phyloP scores from a whole-genome alignment of 2,797 vertebrate genomes.

The Buceros bicornis region DNA sequence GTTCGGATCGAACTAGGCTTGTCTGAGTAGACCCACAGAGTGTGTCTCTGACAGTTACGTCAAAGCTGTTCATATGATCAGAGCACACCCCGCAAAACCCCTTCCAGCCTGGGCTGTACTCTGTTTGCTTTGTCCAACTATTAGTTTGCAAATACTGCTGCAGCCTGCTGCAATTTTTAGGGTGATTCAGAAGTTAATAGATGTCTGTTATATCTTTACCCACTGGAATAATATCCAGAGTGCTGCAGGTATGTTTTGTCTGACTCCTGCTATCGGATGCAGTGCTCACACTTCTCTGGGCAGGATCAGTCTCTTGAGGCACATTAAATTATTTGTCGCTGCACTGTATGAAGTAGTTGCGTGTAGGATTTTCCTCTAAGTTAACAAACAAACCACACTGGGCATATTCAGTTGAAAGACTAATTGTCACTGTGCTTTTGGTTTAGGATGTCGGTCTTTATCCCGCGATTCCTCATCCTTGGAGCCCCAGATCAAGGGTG shows the following conservation, averaged over 20 bases:
- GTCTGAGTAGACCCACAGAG: background rate
- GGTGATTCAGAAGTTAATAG: background rate
- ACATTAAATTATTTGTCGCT: background rate
- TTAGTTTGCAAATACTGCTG: background rate
- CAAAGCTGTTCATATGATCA: background rate
- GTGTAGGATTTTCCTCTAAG: background rate
- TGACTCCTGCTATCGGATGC: background rate
- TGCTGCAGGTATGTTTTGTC: background rate
- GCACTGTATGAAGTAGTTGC: background rate
- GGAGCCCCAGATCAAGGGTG: background rate
- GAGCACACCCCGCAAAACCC: background rate
- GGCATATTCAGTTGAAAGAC: background rate
- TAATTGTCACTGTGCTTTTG: accelerated
- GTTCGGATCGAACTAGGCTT: background rate
- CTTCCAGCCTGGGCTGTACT: background rate
- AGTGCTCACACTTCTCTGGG: background rate
- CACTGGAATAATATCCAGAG: background rate
- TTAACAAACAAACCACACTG: background rate
- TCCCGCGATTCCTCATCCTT: background rate
- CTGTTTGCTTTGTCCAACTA: background rate
- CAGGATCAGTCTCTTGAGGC: background rate
- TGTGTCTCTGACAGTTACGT: background rate
- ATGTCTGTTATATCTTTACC: background rate
- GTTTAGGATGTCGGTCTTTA: background rate
- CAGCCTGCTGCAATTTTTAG: background rate